phyloP scores from a whole-genome alignment of 1,140 invertebrate species.

The Drosophila nebulosa region DNA sequence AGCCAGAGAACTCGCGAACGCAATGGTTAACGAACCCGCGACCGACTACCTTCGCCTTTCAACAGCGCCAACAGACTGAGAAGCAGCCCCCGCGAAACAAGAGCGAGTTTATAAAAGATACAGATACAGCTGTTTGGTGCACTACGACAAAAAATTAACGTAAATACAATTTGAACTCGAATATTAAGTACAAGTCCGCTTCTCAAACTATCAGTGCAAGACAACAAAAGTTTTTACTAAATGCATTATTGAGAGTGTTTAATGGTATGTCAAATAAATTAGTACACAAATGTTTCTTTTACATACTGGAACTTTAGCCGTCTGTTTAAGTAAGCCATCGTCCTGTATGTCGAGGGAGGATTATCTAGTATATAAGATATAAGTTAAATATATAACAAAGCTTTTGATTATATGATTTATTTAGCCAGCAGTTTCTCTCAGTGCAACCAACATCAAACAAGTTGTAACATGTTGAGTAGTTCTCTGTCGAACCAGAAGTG shows the following conservation, averaged over 20 bases:
- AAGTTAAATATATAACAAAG: too few species aligned
- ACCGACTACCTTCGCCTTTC: conserved; percentile 48
- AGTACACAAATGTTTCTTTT: too few species aligned
- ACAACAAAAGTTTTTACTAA: too few species aligned
- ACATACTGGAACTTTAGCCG: too few species aligned
- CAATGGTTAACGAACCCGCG: conserved; percentile 18
- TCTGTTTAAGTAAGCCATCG: too few species aligned
- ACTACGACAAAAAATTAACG: neutral
- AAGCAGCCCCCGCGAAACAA: neutral
- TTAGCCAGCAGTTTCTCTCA: neutral
- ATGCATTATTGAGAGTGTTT: too few species aligned
- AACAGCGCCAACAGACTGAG: conserved; percentile 41
- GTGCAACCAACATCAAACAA: neutral
- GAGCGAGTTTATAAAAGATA: neutral
- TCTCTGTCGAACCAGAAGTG: neutral
- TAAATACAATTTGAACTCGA: neutral
- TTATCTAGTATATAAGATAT: too few species aligned
- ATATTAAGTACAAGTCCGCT: neutral
- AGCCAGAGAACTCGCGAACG: conserved; percentile 25
- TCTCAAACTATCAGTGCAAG: too few species aligned
- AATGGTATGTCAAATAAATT: too few species aligned
- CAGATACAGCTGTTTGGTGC: neutral
- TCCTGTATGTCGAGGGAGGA: too few species aligned
- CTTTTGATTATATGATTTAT: too few species aligned
- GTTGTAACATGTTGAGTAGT: neutral